A percentile compares a stretch with the other conserved stretches of the same genome.
phyloP scores from a whole-genome alignment of 2,797 vertebrate genomes.

The Coracias cyanogaster region DNA sequence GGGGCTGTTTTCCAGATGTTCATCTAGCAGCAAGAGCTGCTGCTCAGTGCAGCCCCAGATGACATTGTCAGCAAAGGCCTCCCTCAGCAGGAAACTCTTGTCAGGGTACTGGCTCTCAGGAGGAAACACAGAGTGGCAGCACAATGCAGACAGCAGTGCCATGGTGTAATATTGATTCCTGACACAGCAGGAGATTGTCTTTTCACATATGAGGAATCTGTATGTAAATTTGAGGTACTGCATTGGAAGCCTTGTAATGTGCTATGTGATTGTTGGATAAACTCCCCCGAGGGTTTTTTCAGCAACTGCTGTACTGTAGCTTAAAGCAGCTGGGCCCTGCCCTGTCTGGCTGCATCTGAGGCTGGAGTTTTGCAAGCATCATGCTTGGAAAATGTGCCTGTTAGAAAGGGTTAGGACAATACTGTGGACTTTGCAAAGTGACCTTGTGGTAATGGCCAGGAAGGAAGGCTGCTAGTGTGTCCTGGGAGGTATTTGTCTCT shows the following conservation, averaged over 20 bases:
- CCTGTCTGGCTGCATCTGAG: not conserved
- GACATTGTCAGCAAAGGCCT: not conserved
- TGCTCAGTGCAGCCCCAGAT: not conserved
- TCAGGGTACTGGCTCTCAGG: not conserved
- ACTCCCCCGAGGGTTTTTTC: not conserved
- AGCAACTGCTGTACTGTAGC: not conserved
- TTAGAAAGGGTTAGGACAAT: not conserved
- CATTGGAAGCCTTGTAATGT: not conserved
- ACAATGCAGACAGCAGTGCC: not conserved
- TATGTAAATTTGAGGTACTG: not conserved
- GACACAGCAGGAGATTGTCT: not conserved
- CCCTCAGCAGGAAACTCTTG: constrained; percentile 15
- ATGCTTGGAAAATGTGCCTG: not conserved
- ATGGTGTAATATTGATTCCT: not conserved
- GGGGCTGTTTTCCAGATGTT: constrained; percentile 6
- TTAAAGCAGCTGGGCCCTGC: not conserved
- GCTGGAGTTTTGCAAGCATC: not conserved
- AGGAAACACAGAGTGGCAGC: not conserved
- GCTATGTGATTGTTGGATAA: not conserved
- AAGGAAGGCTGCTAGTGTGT: constrained; percentile 16
- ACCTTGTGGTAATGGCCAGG: constrained; percentile 1
- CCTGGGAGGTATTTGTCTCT: constrained; percentile 38
- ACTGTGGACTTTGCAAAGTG: not conserved
- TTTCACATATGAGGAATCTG: not conserved
- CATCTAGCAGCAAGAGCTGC: not conserved